Conservation (phyloP, 2,797 vertebrate species). For the Phrynocephalus vlangalii region DNA sequence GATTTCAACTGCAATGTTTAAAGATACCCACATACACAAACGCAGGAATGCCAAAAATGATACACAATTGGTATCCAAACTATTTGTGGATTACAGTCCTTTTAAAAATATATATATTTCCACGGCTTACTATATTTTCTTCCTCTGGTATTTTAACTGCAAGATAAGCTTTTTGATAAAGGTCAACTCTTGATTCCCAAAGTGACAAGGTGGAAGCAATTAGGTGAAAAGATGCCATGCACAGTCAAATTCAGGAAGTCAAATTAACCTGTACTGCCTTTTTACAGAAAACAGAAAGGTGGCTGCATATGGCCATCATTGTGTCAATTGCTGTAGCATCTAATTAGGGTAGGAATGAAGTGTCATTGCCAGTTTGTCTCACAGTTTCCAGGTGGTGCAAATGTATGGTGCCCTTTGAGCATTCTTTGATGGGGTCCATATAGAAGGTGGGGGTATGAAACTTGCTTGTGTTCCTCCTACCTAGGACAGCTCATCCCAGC, state of each 20-base stretch:
- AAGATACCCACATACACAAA: not conserved
- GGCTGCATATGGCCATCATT: not conserved
- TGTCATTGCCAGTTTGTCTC: not conserved
- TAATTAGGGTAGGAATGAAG: not conserved
- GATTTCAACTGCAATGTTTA: not conserved
- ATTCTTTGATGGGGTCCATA: not conserved
- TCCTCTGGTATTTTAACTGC: not conserved
- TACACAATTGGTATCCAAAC: not conserved
- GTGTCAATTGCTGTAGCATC: not conserved
- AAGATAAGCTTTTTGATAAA: not conserved
- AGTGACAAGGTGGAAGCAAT: not conserved
- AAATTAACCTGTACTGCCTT: not conserved
- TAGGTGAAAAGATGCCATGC: not conserved
- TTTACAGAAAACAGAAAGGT: not conserved
- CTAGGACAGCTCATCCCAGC: not conserved
- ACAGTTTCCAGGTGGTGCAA: not conserved
- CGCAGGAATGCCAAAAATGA: not conserved
- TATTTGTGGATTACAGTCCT: no score
- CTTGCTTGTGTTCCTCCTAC: not conserved
- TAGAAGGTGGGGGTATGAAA: not conserved
- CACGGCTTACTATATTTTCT: not conserved
- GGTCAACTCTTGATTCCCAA: constrained; percentile 2
- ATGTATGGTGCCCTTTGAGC: not conserved
- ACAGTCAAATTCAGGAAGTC: not conserved
- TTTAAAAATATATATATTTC: no score